Percentiles rank a stretch among this genome's conserved stretches.
Evolutionary conservation across 2,797 vertebrate genomes (phyloP).

Genomic region (Notolepis coatsorum): DNA sequence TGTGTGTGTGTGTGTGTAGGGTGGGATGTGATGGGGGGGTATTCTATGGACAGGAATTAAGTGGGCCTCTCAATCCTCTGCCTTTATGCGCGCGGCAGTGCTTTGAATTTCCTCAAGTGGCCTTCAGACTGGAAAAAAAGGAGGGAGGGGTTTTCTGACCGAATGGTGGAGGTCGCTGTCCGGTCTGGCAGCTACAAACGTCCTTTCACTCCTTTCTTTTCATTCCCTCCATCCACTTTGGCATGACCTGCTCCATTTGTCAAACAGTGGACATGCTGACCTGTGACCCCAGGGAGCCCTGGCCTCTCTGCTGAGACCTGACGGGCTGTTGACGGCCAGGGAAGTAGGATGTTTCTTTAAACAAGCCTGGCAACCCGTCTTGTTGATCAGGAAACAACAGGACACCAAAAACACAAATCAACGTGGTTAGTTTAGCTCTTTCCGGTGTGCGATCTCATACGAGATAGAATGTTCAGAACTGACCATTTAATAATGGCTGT

Average conservation of each 20-base stretch:
- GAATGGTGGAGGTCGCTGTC: slow-evolving; percentile 61
- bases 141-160: slow-evolving; percentile 27
- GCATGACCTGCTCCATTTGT: slow-evolving; percentile 70
- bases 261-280: slow-evolving; percentile 55
- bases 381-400: slow-evolving; percentile 25
- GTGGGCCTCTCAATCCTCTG: slow-evolving; percentile 63
- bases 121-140: slow-evolving; percentile 33
- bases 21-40: slow-evolving; percentile 54
- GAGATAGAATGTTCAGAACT: not conserved
- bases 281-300: slow-evolving; percentile 48
- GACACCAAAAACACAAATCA: slow-evolving; percentile 32
- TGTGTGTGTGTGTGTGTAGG: slow-evolving; percentile 1
- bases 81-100: slow-evolving; percentile 48
- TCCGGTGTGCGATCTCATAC: not conserved
- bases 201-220: slow-evolving; percentile 56
- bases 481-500: not conserved
- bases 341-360: slow-evolving; percentile 27
- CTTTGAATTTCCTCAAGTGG: slow-evolving; percentile 80
- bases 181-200: slow-evolving; percentile 61
- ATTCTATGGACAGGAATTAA: slow-evolving; percentile 72
- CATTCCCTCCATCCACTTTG: slow-evolving; percentile 36
- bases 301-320: slow-evolving; percentile 49
- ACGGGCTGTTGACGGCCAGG: slow-evolving; percentile 25
- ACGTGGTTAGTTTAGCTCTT: not conserved
- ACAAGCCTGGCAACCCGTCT: slow-evolving; percentile 33